These are phyloP conservation scores for Cantharis rustica DNA, from an alignment of 2,888 invertebrate genomes.

Conservation along the genomic window DNA sequence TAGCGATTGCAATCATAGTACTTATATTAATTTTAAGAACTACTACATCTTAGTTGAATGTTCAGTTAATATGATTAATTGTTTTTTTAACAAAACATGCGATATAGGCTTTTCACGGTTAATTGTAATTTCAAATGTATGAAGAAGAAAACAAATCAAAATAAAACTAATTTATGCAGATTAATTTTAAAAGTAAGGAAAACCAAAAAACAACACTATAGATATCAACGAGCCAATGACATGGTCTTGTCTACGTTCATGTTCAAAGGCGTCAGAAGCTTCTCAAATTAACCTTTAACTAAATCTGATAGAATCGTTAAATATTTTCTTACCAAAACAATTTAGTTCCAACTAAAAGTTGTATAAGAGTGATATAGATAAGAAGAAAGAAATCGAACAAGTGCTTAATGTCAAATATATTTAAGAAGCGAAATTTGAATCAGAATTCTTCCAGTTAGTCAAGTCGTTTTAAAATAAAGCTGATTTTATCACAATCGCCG, in stretches of 20 bases:
- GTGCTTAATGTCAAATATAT: conserved; percentile 45
- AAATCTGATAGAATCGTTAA: conserved; percentile 16
- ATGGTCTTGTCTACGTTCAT: conserved; percentile 12
- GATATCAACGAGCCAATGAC: neutral
- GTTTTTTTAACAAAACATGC: neutral
- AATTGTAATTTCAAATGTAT: neutral
- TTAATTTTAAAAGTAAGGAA: neutral
- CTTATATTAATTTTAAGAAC: neutral
- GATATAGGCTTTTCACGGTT: neutral
- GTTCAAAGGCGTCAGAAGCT: conserved; percentile 23
- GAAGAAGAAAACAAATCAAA: neutral
- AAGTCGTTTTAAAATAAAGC: conserved; percentile 12
- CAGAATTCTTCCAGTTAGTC: conserved; percentile 33
- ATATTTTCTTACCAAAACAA: conserved; percentile 2
- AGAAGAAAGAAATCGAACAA: conserved; percentile 39
- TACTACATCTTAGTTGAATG: neutral
- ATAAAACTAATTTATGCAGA: neutral
- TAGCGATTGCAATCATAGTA: neutral
- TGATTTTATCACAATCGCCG: conserved; percentile 12
- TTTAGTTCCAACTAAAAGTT: conserved; percentile 20
- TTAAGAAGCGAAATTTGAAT: conserved; percentile 42
- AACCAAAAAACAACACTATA: neutral
- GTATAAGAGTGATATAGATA: conserved; percentile 36
- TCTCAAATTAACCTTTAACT: conserved; percentile 26
- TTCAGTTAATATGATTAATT: neutral